phyloP scores from a whole-genome alignment of 2,888 invertebrate species.

The Cerastis rubricosa region DNA sequence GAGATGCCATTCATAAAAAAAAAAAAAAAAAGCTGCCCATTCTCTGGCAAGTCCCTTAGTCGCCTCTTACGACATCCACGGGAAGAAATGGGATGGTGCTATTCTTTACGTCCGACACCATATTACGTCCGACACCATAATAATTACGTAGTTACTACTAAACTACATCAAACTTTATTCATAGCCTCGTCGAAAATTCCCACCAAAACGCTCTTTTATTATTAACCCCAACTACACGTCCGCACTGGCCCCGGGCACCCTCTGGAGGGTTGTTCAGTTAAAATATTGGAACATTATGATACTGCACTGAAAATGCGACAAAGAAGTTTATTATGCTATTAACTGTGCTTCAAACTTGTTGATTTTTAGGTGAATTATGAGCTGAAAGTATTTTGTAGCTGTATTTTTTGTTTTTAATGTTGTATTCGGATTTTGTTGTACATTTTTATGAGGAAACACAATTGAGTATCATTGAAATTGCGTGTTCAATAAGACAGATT shows the following conservation, averaged over 20 bases:
- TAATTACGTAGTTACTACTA: not conserved
- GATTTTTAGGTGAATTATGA: constrained; percentile 36
- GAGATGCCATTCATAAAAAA: no score
- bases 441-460: not conserved
- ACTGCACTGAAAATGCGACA: constrained; percentile 52
- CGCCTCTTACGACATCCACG: no score
- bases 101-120: no score
- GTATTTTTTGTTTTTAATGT: constrained; percentile 13
- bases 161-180: constrained; percentile 8
- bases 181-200: constrained; percentile 38
- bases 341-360: constrained; percentile 37
- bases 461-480: not conserved
- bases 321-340: constrained; percentile 54
- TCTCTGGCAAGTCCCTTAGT: no score
- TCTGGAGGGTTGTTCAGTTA: constrained; percentile 37
- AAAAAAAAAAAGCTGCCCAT: no score
- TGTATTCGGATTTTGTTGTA: not conserved
- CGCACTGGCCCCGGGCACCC: constrained; percentile 23
- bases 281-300: constrained; percentile 46
- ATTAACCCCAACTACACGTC: constrained; percentile 47
- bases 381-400: constrained; percentile 17
- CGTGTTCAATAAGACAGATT: not conserved
- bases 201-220: constrained; percentile 44
- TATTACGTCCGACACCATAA: no score
- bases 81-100: no score